These are phyloP conservation scores for Eupithecia centaureata DNA, from an alignment of 2,888 invertebrate genomes.

Conservation along the genomic window DNA sequence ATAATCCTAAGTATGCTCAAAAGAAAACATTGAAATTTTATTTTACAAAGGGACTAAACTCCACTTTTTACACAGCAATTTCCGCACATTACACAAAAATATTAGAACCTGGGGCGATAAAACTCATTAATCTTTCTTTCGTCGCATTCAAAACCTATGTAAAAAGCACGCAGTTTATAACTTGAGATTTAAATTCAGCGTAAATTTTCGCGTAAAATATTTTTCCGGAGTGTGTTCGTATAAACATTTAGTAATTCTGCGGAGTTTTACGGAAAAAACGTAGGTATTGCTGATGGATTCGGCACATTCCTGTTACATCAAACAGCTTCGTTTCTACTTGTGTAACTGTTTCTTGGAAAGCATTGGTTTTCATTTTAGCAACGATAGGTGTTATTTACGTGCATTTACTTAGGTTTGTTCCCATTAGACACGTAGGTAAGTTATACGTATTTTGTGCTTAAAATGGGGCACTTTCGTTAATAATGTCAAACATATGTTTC, in stretches of 20 bases:
- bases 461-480: no score
- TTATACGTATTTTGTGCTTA: no score
- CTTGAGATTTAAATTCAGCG: constrained; percentile 13
- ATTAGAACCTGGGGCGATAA: not conserved
- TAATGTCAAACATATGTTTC: no score
- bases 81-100: not conserved
- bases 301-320: constrained; percentile 9
- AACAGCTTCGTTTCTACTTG: constrained; percentile 1
- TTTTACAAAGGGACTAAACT: not conserved
- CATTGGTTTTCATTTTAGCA: not conserved
- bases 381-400: not conserved
- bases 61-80: not conserved
- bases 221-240: not conserved
- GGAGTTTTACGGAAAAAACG: not conserved
- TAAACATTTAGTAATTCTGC: constrained; percentile 13
- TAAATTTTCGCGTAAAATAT: constrained; percentile 12
- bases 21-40: not conserved
- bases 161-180: constrained; percentile 12
- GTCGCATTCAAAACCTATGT: constrained; percentile 1
- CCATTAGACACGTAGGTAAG: no score
- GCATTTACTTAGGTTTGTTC: not conserved
- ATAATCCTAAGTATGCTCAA: not conserved
- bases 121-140: constrained; percentile 4
- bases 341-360: not conserved
- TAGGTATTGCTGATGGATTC: constrained; percentile 7